Percentiles rank a stretch among this genome's conserved stretches.
phyloP scores from a whole-genome alignment of 2,888 invertebrate genomes.

The Deilephila porcellus region DNA sequence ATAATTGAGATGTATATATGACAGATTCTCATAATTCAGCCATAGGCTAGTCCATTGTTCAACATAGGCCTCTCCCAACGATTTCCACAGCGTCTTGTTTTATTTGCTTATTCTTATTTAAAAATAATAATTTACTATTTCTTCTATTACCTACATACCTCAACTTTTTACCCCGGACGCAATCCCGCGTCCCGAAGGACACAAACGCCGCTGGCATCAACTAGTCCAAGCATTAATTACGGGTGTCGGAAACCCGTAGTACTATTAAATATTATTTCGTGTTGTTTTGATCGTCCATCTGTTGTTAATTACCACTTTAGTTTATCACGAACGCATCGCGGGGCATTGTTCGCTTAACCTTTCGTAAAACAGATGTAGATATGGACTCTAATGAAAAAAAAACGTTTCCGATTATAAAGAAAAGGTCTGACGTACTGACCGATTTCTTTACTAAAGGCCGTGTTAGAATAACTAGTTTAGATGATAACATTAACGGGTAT shows the following conservation, averaged over 20 bases:
- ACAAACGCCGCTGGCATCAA: conserved; percentile 1
- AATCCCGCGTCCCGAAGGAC: not conserved
- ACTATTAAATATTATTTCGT: conserved; percentile 5
- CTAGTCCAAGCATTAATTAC: conserved; percentile 10
- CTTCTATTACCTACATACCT: no score
- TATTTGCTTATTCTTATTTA: no score
- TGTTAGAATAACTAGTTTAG: conserved; percentile 7
- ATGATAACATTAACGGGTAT: not conserved
- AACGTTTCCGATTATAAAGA: not conserved
- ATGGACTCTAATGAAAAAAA: conserved; percentile 30
- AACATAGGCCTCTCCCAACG: no score
- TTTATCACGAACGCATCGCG: not conserved
- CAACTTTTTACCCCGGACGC: not conserved
- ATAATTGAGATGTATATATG: no score
- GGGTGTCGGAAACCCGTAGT: not conserved
- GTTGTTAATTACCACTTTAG: conserved; percentile 4
- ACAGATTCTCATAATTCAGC: no score
- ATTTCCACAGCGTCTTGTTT: no score
- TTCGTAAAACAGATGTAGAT: conserved; percentile 12
- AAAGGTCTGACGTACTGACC: conserved; percentile 14
- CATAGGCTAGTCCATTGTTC: no score
- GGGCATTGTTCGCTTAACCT: conserved; percentile 7
- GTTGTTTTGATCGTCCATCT: conserved; percentile 18
- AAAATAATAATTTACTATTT: no score
- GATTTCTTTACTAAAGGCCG: not conserved